Base-by-base conservation (phyloP, 2,888 invertebrate species). In the Tiliacea citrago region DNA sequence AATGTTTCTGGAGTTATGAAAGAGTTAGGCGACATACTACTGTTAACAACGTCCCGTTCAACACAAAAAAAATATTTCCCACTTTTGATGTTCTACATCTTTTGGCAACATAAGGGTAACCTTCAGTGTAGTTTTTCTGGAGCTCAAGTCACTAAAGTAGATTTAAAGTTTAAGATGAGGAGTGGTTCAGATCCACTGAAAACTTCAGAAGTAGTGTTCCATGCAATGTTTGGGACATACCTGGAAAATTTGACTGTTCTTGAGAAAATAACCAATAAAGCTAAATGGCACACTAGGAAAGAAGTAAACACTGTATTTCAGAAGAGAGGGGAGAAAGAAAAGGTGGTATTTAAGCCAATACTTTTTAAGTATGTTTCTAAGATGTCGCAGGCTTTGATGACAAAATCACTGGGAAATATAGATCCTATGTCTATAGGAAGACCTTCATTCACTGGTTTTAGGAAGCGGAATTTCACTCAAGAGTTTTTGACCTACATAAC, bases 1-100 rank as follows among this genome's bases (percentile, higher is more conserved):
- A 75, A 65, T 45, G 86, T 86, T 1, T 67, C 88, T 0, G 86
- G 86, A 0, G 75, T 88, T 0, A 2, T 89, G 1, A 88, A 88
- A 53, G 89, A 88, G 86, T 12, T 45, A 12, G 61, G 61, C 0
- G 61, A 86, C 67, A 88, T 88, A 0, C 47, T 88, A 21, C 9
- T 88, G 1, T 21, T 88, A 0, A 86, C 87, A 4, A 85, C 88
- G 0, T 13, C 57, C 7, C 29, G 57, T 5, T 29, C 57, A 16
- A 58, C 57, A 58, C 57, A 29, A 13, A 58, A 58, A 35, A 3
- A 12, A 2, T 58, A 58, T 35, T 16, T 58, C 29, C 57, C 57
- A 35, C 7, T 58, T 18, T 35, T 58, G 35, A 0, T 58, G 18
- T 58, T 58, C 29, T 12, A 5, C 7, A 7, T 9, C 0, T 1